Evolutionary conservation across 2,797 vertebrate species (phyloP).

Genomic region (Xyrichtys novacula): DNA sequence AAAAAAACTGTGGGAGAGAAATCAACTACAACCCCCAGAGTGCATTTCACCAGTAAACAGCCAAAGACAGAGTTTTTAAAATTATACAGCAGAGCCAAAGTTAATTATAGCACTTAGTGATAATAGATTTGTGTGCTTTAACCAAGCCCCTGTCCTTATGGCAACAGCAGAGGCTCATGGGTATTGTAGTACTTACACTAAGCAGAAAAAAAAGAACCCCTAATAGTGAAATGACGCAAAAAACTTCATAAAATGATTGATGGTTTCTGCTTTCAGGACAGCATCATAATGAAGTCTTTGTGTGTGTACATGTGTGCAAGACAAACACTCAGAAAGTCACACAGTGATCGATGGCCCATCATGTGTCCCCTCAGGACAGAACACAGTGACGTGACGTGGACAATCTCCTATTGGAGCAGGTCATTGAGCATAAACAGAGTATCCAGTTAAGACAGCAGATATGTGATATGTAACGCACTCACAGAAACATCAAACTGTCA

Average conservation of each 20-base stretch:
- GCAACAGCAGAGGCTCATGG: neutral
- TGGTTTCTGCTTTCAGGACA: neutral
- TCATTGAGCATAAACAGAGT: neutral
- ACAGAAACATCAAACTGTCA: too few relatives aligned
- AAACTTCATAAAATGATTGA: neutral
- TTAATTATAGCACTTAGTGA: neutral
- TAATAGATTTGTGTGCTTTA: neutral
- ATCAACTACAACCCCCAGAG: neutral
- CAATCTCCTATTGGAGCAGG: constrained; percentile 2
- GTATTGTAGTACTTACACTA: neutral
- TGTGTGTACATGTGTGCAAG: neutral
- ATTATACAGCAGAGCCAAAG: neutral
- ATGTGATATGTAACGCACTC: too few relatives aligned
- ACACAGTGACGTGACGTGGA: constrained; percentile 32
- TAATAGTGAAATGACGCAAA: neutral
- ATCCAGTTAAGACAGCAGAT: neutral
- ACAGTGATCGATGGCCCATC: constrained; percentile 27
- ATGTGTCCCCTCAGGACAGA: constrained; percentile 30
- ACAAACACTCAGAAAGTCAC: constrained; percentile 6
- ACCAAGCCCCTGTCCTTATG: neutral
- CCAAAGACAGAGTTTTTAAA: neutral
- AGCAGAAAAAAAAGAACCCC: neutral
- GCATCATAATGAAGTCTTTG: neutral
- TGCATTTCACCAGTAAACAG: neutral
- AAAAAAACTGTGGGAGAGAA: neutral